phyloP scores from a whole-genome alignment of 2,113 vertebrate genomes.

The Petroica traversi region DNA sequence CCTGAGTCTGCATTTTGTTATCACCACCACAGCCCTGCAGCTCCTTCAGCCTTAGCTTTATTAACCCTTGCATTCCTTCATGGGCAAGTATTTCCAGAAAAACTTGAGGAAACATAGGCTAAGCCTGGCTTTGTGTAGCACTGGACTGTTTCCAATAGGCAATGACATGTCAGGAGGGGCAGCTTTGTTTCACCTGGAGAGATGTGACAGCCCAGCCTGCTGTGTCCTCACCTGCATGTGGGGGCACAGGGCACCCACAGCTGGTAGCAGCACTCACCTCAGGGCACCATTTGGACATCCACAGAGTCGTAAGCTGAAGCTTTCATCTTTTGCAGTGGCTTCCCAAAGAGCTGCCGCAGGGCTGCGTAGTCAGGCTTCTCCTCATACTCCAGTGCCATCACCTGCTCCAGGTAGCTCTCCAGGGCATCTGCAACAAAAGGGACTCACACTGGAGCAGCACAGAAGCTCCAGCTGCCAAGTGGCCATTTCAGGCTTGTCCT shows the following conservation, averaged over 20 bases:
- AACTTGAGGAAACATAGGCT: background rate
- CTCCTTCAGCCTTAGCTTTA: background rate
- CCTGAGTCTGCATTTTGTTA: background rate
- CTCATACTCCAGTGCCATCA: constrained; percentile 78
- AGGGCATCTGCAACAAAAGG: constrained; percentile 72
- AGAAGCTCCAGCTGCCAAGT: background rate
- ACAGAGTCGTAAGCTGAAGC: constrained; percentile 57
- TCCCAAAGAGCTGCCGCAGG: constrained; percentile 70
- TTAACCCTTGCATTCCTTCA: background rate
- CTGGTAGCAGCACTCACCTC: background rate
- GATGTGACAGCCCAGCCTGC: background rate
- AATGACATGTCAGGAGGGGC: background rate
- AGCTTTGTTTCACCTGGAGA: rapidly evolving
- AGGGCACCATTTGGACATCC: constrained; percentile 52
- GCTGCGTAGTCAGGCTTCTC: constrained; percentile 81
- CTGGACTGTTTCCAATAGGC: rapidly evolving
- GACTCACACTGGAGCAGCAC: background rate
- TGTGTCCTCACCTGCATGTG: background rate
- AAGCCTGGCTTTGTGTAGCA: background rate
- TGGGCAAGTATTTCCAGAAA: background rate
- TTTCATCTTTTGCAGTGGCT: constrained; percentile 69
- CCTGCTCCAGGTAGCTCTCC: constrained; percentile 76
- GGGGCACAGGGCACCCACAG: background rate
- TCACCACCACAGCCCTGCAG: background rate
- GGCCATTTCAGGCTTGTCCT: background rate